Base-by-base conservation (phyloP, 2,888 invertebrate genomes). In the Timema podura region DNA sequence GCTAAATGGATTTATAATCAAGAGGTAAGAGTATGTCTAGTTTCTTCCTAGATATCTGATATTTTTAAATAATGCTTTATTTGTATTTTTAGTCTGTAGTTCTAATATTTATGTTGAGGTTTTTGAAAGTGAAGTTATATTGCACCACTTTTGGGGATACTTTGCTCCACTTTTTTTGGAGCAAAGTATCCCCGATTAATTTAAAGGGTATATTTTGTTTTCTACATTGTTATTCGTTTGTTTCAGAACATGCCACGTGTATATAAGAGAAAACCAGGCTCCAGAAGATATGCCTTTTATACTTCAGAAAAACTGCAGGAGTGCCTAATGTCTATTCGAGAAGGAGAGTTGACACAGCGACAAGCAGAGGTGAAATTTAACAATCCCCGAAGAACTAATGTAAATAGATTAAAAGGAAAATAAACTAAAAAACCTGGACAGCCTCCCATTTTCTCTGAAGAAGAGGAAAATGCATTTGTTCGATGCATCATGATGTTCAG, bases 401-500 rank as follows among this genome's bases (percentile, higher is more conserved):
- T 9, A 51, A 68, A 16, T 44, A 75, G 74, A 61, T 73, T 70
- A 44, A 71, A 74, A 44, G 74, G 75, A 10, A 68, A 67, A 51
- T 75, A 73, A 68, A 48, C 8, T 51, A 11, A 5, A 10, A 45
- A 47, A 54, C 57, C 44, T 47, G 68, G 16, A 9, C 15, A 57
- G 11, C 59, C 57, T 8, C 45, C 68, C 5, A 68, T 72, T 16
- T 75, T 77, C 65, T 72, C 73, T n/a, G 73, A 70, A 9, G 73
- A 70, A 48, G 75, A 77, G 72, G 77, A 77, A 71, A 64, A 64
- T 44, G 47, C 68, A 45, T 74, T 77, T 68, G 76, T 74, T 15
- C 57, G 71, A 48, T 72, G 74, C 64, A 65, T 75, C 16, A 64
- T 74, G 13, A 70, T 68, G 65, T 66, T 76, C 57, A 70, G 74